These are phyloP conservation scores for Hydractinia symbiolongicarpus DNA, from an alignment of 30 jellyfish, hydroid and myxozoan genomes.

Conservation along the genomic window DNA sequence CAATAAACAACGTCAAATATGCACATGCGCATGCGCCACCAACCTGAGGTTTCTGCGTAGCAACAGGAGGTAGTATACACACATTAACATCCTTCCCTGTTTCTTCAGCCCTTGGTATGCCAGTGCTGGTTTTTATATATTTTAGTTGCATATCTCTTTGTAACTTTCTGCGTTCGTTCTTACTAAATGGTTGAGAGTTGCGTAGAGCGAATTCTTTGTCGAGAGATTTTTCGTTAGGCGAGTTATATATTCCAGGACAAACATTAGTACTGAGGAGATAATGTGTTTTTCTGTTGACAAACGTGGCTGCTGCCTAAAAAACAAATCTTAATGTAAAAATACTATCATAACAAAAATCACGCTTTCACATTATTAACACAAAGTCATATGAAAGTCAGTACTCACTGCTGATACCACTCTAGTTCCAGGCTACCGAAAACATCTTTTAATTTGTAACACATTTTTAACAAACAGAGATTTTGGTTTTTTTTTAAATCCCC, in stretches of 20 bases:
- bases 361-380: no score
- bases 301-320: slow-evolving; percentile 34
- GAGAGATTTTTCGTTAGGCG: slow-evolving; percentile 39
- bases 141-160: slow-evolving; percentile 31
- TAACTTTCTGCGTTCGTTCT: slow-evolving; percentile 42
- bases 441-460: no score
- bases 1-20: neutral
- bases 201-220: slow-evolving; percentile 52
- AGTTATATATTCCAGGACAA: slow-evolving; percentile 57
- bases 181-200: slow-evolving; percentile 57
- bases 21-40: neutral
- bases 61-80: slow-evolving; percentile 7
- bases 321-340: no score
- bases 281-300: slow-evolving; percentile 55
- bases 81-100: neutral
- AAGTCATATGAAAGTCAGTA: no score
- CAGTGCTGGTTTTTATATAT: slow-evolving; percentile 48
- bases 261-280: slow-evolving; percentile 67
- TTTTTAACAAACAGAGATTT: no score
- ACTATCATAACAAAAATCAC: no score
- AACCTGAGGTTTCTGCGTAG: slow-evolving; percentile 22
- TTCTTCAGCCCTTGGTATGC: slow-evolving; percentile 25
- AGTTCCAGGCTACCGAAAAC: no score
- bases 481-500: no score
- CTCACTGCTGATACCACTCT: no score